phyloP scores from a whole-genome alignment of 2,797 vertebrate species.

The Aulostomus chinensis region DNA sequence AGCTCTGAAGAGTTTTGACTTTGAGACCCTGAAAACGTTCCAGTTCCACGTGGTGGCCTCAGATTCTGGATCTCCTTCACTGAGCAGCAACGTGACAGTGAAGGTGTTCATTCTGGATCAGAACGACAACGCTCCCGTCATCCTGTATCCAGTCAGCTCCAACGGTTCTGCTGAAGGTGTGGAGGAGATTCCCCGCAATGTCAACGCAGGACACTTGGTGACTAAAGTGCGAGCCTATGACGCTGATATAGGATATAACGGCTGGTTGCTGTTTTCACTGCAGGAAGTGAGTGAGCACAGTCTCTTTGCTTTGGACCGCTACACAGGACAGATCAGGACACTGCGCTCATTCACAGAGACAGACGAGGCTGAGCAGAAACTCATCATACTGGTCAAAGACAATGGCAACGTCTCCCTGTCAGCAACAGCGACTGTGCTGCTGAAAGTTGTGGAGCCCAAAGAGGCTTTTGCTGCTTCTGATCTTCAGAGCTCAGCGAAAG shows the following conservation, averaged over 20 bases:
- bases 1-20: slow-evolving; percentile 82
- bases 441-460: slow-evolving; percentile 39
- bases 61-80: slow-evolving; percentile 54
- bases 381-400: no score
- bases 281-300: no score
- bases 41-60: slow-evolving; percentile 69
- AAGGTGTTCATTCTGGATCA: slow-evolving; percentile 84
- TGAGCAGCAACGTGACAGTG: slow-evolving; percentile 79
- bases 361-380: no score
- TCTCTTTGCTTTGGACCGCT: slow-evolving; percentile 50
- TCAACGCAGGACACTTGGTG: slow-evolving; percentile 62
- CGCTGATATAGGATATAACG: slow-evolving; percentile 69
- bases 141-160: slow-evolving; percentile 62
- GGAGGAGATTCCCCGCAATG: slow-evolving; percentile 65
- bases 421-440: slow-evolving; percentile 39
- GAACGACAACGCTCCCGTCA: slow-evolving; percentile 82
- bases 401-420: slow-evolving; percentile 28
- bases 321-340: no score
- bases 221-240: slow-evolving; percentile 67
- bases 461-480: no score
- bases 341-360: slow-evolving; percentile 53
- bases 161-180: slow-evolving; percentile 66
- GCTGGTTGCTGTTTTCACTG: slow-evolving; percentile 65
- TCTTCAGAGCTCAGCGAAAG: no score
- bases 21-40: slow-evolving; percentile 80